Evolutionary conservation across 2,113 vertebrate species (phyloP), one percentile per base, ranked within the genome.

Genomic region (Sitta europaea): DNA sequence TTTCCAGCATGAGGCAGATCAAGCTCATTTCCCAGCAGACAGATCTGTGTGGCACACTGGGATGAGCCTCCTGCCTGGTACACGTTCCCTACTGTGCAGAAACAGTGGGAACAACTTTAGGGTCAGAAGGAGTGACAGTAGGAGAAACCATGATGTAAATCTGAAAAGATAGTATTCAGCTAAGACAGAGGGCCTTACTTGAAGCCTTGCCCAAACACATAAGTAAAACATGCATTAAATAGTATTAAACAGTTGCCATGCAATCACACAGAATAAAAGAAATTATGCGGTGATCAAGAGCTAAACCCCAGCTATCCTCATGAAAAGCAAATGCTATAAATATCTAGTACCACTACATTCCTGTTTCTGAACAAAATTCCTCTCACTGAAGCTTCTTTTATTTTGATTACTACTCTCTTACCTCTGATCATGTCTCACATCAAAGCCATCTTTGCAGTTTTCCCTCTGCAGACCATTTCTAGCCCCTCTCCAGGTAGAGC

Each of bases 201-300:
- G 54, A 73, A 66, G 59, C 9, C 33, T 80, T 66, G 14, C 25
- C 3, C 0, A 51, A 65, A 47, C 24, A 57, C 9, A 14, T 12
- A 31, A 79, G 22, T 45, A 29, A 80, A 71, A 40, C 7, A 28
- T 6, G 8, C 36, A 35, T 72, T 75, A 43, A 65, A 65, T 31
- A 14, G 5, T 21, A 57, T 84, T 72, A 61, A 88, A 70, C 14
- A 13, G 21, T 28, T 12, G 15, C 55, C 48, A 20, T 29, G 33
- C 9, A 42, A 23, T 45, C 1, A 4, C 20, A 35, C 3, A 10
- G 24, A 15, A 9, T 24, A 14, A 48, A 68, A 82, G 24, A 72
- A 72, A 61, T 45, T 21, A 33, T 12, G 68, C 0, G 0, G 14
- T 1, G 0, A 35, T 50, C 50, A 83, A 82, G 71, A 88, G 28